These are phyloP conservation scores for Bos indicus DNA, from an alignment of 2,113 vertebrate species.

Conservation along the genomic window DNA sequence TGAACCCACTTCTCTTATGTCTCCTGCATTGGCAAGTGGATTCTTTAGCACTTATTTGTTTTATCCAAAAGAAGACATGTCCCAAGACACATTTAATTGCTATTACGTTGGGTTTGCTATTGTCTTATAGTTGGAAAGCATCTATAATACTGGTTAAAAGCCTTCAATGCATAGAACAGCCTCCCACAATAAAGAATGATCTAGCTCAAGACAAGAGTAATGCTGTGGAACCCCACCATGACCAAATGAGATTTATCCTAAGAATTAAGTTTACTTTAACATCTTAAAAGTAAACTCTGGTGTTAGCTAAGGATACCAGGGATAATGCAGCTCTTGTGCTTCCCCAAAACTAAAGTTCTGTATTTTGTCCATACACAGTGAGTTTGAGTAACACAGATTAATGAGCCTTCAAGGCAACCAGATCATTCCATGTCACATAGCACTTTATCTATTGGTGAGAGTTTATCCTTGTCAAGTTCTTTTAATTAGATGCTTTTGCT, in stretches of 20 bases:
- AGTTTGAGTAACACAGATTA: slow-evolving; percentile 36
- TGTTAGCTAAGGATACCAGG: neutral
- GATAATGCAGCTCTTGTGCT: neutral
- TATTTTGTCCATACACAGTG: neutral
- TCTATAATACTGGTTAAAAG: neutral
- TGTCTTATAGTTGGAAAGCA: neutral
- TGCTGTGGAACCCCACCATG: neutral
- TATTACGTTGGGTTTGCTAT: neutral
- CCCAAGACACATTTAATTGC: neutral
- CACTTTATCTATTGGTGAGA: neutral
- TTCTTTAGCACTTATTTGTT: neutral
- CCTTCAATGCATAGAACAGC: neutral
- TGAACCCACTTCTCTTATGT: neutral
- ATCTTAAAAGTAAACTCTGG: neutral
- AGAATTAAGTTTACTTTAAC: neutral
- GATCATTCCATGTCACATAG: neutral
- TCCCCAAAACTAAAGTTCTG: neutral
- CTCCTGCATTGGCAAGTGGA: neutral
- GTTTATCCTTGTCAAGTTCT: neutral
- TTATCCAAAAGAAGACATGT: neutral
- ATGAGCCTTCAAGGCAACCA: slow-evolving; percentile 9
- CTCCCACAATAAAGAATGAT: neutral
- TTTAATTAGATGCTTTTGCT: slow-evolving; percentile 45
- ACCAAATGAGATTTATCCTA: neutral
- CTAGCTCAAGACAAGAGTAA: neutral